A percentile compares a stretch with the other conserved stretches of the same genome.
Conservation (phyloP, 2,113 vertebrate species). For the Montifringilla adamsi region DNA sequence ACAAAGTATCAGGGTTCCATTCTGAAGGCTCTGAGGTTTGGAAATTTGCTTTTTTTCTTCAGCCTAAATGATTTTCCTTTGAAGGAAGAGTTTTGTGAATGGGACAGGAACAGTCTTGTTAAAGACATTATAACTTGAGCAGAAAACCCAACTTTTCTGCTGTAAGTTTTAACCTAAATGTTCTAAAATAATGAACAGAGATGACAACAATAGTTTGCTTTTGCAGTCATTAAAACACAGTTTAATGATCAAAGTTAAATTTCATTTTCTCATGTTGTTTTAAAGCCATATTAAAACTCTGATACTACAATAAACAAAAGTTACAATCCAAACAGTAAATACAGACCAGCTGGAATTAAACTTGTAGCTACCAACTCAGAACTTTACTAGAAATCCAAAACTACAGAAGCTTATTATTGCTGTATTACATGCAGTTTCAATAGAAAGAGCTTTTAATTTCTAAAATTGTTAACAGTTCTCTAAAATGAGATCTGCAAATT, state of each 20-base stretch:
- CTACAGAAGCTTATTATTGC: slow-evolving; percentile 18
- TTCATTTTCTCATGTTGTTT: neutral
- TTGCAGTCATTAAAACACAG: neutral
- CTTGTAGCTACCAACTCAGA: slow-evolving; percentile 15
- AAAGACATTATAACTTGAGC: neutral
- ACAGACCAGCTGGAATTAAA: slow-evolving; percentile 29
- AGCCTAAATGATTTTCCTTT: neutral
- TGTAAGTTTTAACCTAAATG: neutral
- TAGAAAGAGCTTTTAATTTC: neutral
- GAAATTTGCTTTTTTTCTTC: neutral
- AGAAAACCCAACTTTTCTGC: neutral
- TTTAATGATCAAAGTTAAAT: neutral
- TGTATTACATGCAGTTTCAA: slow-evolving; percentile 31
- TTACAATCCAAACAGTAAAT: slow-evolving; percentile 20
- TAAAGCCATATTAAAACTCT: neutral
- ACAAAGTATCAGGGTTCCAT: neutral
- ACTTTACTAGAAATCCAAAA: slow-evolving; percentile 49
- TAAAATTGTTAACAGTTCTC: neutral
- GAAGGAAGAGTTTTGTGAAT: neutral
- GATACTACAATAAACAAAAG: neutral
- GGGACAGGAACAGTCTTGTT: neutral
- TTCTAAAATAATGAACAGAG: neutral
- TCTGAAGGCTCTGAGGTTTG: neutral
- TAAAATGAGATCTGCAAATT: slow-evolving; percentile 32
- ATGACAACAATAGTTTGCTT: neutral